These are phyloP conservation scores for Protomyctophum bolini DNA, from an alignment of 2,113 vertebrate genomes.

Conservation along the genomic window DNA sequence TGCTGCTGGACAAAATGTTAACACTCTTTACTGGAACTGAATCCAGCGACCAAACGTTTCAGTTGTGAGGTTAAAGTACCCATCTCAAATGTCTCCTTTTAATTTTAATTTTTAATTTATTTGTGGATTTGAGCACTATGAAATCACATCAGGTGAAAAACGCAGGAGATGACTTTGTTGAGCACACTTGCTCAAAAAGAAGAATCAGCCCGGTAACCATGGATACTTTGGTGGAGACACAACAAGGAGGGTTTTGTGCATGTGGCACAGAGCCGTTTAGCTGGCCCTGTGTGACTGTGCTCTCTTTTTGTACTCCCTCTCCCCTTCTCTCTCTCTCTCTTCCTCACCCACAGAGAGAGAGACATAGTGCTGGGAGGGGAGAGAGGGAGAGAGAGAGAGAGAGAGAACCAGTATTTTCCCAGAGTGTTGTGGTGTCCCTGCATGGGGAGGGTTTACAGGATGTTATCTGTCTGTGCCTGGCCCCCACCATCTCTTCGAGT, in stretches of 20 bases:
- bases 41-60: conserved; percentile 19
- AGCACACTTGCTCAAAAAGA: conserved; percentile 6
- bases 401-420: conserved; percentile 36
- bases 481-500: conserved; percentile 68
- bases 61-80: conserved; percentile 12
- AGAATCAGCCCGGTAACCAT: conserved; percentile 47
- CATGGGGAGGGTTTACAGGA: conserved; percentile 76
- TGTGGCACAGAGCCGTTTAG: conserved; percentile 26
- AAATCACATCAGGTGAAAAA: background rate
- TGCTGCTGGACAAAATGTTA: conserved; percentile 33
- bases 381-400: conserved; percentile 10
- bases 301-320: conserved; percentile 22
- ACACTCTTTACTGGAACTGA: background rate
- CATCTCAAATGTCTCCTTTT: background rate
- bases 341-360: background rate
- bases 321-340: background rate
- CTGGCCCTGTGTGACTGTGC: conserved; percentile 36
- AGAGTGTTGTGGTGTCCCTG: conserved; percentile 57
- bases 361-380: background rate
- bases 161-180: background rate
- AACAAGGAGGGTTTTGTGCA: conserved; percentile 73
- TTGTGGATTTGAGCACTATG: too few relatives aligned
- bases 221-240: conserved; percentile 51
- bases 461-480: conserved; percentile 75
- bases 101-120: too few relatives aligned